Base-by-base conservation (phyloP, 2,888 invertebrate species). In the Plusia festucae region DNA sequence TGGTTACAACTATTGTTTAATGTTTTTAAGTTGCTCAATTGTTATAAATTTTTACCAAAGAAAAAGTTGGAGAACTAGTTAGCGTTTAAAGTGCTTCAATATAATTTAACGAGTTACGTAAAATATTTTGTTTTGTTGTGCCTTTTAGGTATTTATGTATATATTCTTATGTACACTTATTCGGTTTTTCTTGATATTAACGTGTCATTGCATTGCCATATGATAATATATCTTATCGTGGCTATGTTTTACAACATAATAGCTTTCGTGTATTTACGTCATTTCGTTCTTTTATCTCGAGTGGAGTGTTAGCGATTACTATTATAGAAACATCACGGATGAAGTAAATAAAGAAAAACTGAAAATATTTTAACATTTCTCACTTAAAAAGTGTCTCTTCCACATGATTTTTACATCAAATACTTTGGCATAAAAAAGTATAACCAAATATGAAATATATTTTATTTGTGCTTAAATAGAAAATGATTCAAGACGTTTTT, bases 281-380 rank as follows among this genome's bases (percentile, higher is more conserved):
- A 81, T 69, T 65, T 61, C 51, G 18, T 53, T 7, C 18, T 72
- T 68, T 74, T 74, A 81, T 79, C 78, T 59, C 6, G 16, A 34
- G 9, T 20, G 8, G 49, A 6, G 15, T 13, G 52, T 24, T 15
- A 15, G 24, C n/a, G 13, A 24, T 24, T 8, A 52, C 52, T 24
- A 52, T 49, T 40, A 40, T n/a, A 7, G 40, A 2, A 5, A 40
- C n/a, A 9, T 30, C 9, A 9, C 30, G 30, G 30, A 7, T 9
- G 2, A 9, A 30, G 9, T 9, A 30, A 30, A 9, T 9, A 30
- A 30, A 9, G 9, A 2, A 7, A 30, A 30, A 30, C 9, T 0
- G 9, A 7, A 30, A 30, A 30, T 9, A 30, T 9, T 9, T 9
- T 30, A 9, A 9, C 9, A 9, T 30, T 30, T 27, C 6, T 30